Base-by-base conservation (phyloP, 2,113 vertebrate genomes). In the Datnioides undecimradiatus region DNA sequence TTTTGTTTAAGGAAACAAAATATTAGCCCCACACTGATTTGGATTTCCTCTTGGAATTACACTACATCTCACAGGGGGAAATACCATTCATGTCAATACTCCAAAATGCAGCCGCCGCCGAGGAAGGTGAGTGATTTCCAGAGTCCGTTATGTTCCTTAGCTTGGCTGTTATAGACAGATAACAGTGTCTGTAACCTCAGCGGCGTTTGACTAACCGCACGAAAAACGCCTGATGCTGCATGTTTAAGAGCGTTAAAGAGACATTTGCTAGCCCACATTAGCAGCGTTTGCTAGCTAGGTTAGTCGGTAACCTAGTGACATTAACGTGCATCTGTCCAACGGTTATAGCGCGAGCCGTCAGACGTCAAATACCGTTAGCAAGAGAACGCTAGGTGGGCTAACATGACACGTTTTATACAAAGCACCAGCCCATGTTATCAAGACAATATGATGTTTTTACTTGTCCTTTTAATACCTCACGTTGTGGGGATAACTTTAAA, bases 21-120 rank as follows among this genome's bases (percentile, higher is more conserved):
- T 54, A 88, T 76, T 73, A 54, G 67, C 62, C 77, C 67, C 68
- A 54, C 64, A 60, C 79, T 73, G 79, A 78, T 82, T 84, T 84
- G 75, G 86, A 87, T 90, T 90, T 89, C 81, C 85, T 86, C 60
- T 85, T 72, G 90, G 87, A 84, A 89, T 90, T 91, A 87, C 84
- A 83, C 80, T 58, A 87, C 86, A 86, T 87, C 92, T 90, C 80
- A 83, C 73, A 57, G 84, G 87, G 87, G 87, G 88, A 93, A 91
- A 88, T 64, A 93, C 88, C 91, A 94, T 95, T 93, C 94, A 95
- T 95, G 94, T 94, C 94, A 94, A 94, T 87, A 90, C 93, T 93
- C 82, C 94, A 96, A 94, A 93, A 98, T 98, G 97, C 97, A 98
- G 96, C 97, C 97, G 83, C 97, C 97, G 92, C 97, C 97, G 95